Evolutionary conservation across 2,113 vertebrate species (phyloP).

Genomic region (Dasyurus viverrinus): DNA sequence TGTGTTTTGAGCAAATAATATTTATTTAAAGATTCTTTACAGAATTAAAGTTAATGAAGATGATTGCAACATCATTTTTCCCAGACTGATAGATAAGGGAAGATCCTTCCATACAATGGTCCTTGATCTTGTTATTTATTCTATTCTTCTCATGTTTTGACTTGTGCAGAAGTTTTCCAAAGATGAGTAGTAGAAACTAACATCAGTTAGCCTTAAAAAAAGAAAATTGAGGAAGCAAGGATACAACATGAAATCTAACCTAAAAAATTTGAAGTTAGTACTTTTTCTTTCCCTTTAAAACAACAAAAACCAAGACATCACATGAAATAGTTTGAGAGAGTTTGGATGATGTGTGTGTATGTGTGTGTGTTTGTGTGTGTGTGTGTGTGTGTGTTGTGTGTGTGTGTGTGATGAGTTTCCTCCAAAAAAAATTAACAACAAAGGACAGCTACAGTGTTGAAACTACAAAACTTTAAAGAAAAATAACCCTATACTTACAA

Average conservation of each 20-base stretch:
- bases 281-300: conserved; percentile 6
- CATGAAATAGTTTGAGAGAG: conserved; percentile 59
- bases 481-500: conserved; percentile 74
- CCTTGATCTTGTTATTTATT: background rate
- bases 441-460: conserved; percentile 66
- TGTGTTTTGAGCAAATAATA: background rate
- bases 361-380: conserved; percentile 4
- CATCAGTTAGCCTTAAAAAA: background rate
- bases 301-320: conserved; percentile 72
- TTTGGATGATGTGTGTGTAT: background rate
- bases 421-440: conserved; percentile 69
- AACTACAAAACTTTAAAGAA: conserved; percentile 72
- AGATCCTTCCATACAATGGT: background rate
- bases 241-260: background rate
- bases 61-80: background rate
- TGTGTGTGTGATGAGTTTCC: background rate
- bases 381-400: background rate
- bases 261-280: background rate
- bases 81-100: background rate
- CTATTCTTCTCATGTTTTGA: background rate
- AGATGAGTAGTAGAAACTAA: background rate
- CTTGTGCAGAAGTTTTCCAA: background rate
- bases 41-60: background rate
- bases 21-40: background rate
- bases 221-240: background rate